Evolutionary conservation across 2,888 invertebrate genomes (phyloP), one percentile per base, ranked within the genome.

Genomic region (Operophtera brumata): DNA sequence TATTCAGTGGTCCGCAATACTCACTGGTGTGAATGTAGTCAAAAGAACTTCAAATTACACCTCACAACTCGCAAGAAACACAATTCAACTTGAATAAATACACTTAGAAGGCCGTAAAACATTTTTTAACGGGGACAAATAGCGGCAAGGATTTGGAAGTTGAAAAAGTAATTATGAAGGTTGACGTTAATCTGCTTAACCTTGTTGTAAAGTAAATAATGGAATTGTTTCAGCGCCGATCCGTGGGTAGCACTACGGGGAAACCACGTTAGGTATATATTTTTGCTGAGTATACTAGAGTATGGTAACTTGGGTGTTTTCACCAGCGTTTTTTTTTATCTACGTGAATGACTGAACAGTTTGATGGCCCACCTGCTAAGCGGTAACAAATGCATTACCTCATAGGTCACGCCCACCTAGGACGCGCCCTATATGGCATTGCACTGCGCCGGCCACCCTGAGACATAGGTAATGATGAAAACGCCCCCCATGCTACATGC

Each of bases 61-160:
- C 70, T 71, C 65, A 65, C 67, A 73, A 73, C 70, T 80, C 54
- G 50, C 47, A 47, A 62, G 65, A 68, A 73, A 78, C 69, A 78
- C 73, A 80, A 80, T 78, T 72, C 72, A 77, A 78, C 73, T 78
- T 77, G 67, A 76, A 77, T 68, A 66, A 78, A 77, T 69, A 70
- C 65, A 71, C 68, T 75, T 73, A 70, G 65, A 62, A n/a, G 57
- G 61, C 61, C 62, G 68, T 71, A 69, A 73, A 71, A 70, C 62
- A 70, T 72, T 74, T 77, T 72, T 69, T 57, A 71, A 70, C 66
- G 43, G 65, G 66, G 69, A 77, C 62, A 65, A 72, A 77, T 74
- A 68, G 61, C 49, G 59, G 57, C 51, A 56, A 50, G 62, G 69
- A 75, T 75, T 75, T 65, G 61, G 47, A 67, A 76, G 70, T 77